phyloP scores from a whole-genome alignment of 2,113 vertebrate genomes.

The Bos taurus region DNA sequence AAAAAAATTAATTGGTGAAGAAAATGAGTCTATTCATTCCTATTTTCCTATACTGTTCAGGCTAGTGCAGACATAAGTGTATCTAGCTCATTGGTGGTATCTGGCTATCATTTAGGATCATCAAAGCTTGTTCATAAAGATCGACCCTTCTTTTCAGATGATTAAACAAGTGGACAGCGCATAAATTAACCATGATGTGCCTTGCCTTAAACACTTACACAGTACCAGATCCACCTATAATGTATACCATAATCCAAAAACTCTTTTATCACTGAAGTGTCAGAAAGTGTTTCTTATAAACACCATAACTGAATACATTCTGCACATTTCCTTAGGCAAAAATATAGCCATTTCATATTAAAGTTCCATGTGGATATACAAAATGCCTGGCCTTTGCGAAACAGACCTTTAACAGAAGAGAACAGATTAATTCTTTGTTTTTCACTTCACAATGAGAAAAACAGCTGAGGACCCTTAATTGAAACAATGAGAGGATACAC shows the following conservation, averaged over 20 bases:
- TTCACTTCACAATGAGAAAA: conserved; percentile 67
- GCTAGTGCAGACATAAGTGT: neutral
- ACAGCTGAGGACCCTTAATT: conserved; percentile 70
- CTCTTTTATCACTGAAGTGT: neutral
- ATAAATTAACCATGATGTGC: neutral
- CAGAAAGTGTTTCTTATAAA: conserved; percentile 47
- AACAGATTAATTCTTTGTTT: conserved; percentile 65
- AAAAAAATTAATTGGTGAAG: neutral
- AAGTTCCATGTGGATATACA: neutral
- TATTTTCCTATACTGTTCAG: neutral
- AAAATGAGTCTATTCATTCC: neutral
- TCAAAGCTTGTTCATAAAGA: neutral
- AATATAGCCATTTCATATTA: neutral
- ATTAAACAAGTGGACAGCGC: conserved; percentile 11
- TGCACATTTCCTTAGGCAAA: neutral
- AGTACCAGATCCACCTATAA: neutral
- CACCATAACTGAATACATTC: neutral
- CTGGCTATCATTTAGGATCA: neutral
- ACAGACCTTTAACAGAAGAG: conserved; percentile 63
- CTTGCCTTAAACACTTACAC: neutral
- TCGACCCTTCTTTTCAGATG: conserved; percentile 22
- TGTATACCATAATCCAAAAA: conserved; percentile 26
- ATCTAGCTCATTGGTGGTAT: neutral
- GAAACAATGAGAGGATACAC: conserved; percentile 70
- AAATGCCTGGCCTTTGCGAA: conserved; percentile 51